Evolutionary conservation across 2,797 vertebrate species (phyloP).

Genomic region (Cyprinodon diabolis): DNA sequence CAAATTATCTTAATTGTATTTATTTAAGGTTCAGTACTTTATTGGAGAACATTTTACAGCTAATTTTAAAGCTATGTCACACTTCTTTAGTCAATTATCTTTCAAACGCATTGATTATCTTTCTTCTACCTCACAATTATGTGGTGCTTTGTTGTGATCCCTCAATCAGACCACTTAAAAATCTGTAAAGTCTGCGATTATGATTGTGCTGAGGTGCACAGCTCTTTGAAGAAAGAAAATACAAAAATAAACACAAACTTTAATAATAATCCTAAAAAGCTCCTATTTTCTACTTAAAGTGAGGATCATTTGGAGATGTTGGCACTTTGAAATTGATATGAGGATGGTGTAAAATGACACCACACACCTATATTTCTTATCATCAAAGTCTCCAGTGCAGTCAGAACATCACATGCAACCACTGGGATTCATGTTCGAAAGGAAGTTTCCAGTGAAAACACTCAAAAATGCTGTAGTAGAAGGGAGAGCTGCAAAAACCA

Average conservation of each 20-base stretch:
- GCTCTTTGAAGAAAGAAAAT: not conserved
- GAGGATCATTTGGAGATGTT: not conserved
- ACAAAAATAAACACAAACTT: not conserved
- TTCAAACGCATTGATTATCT: not conserved
- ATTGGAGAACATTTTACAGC: no score
- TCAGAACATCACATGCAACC: conserved; percentile 23
- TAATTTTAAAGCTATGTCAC: not conserved
- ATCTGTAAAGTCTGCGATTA: not conserved
- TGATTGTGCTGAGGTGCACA: not conserved
- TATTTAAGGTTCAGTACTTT: no score
- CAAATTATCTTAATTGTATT: no score
- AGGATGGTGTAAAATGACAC: not conserved
- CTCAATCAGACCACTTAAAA: not conserved
- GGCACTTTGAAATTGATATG: not conserved
- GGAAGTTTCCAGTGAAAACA: conserved; percentile 18
- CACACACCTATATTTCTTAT: not conserved
- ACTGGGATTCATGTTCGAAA: conserved; percentile 35
- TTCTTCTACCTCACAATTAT: not conserved
- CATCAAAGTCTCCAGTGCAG: conserved; percentile 24
- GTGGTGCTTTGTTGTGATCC: not conserved
- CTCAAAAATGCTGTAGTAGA: conserved; percentile 9
- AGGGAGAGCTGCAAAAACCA: conserved; percentile 27
- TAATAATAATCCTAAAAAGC: not conserved
- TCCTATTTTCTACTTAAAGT: not conserved
- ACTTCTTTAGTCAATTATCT: not conserved